Base-by-base conservation (phyloP, 2,113 vertebrate species). In the Hippocampus barbouri region DNA sequence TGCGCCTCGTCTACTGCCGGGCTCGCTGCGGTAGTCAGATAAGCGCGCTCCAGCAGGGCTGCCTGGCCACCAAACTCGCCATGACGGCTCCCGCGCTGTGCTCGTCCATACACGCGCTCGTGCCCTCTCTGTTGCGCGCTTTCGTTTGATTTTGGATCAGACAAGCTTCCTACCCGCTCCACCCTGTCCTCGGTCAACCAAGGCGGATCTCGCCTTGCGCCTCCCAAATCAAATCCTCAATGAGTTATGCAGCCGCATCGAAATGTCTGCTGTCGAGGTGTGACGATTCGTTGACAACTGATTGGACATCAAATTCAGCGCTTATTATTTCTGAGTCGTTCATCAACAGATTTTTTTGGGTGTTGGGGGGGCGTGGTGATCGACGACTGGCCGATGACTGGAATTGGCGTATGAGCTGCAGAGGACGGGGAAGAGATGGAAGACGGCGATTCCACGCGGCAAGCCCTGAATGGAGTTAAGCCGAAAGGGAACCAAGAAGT, bases 1-100 rank as follows among this genome's bases (percentile, higher is more conserved):
- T 43, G 7, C 4, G 40, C 30, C 40, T 47, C 10, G 27, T 41
- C 77, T 57, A 21, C 74, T 73, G 69, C 68, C 56, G 64, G 70
- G 21, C 73, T 74, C 62, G 75, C 79, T 86, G 84, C 63, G 53
- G 73, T 74, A 47, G 79, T 77, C 77, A 54, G 84, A 87, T 87
- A 86, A 85, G 83, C 73, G 68, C 71, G 64, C 82, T 83, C 86
- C 87, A 78, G 76, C 85, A 79, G 74, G 57, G 78, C 71, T 73
- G 77, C 72, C 66, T 73, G 75, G 80, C 83, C 84, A 75, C 75
- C 81, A 80, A 83, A 80, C 65, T 0, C 59, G 73, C 76, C 79
- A 73, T 76, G 82, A 80, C 88, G 51, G 79, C 79, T 65, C 78
- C 83, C 87, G 85, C 66, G 34, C 86, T 70, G 84, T 25, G 82